Base-by-base conservation (phyloP, 2,113 vertebrate species). In the Dipodomys spectabilis region DNA sequence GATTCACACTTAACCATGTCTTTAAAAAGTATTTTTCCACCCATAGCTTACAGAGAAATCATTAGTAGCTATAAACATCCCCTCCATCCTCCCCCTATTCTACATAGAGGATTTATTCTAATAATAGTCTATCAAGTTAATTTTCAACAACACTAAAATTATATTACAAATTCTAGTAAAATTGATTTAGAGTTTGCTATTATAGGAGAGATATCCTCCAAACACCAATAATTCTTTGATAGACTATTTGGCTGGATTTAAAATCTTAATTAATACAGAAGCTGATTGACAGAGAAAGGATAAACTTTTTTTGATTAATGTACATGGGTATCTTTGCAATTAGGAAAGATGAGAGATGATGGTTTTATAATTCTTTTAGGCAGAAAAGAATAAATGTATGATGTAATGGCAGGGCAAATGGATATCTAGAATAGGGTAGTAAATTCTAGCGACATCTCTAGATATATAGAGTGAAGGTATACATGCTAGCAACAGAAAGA, bases 21-120 rank as follows among this genome's bases (percentile, higher is more conserved):
- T 95, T 92, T 92, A 18, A 81, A 92, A 93, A 95, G 62, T 88
- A 60, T 35, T 91, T 93, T 95, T 93, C 92, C n/a, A 73, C 30
- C 28, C 44, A 27, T 39, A 45, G 32, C 30, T 94, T 85, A 72
- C 44, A 12, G 65, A 72, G n/a, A 92, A 93, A 68, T 23, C 10
- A 80, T 92, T 89, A 92, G 32, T 11, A 79, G 65, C 28, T 39
- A 23, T 71, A 67, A 93, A 82, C 18, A 93, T 62, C 5, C 16
- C 1, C 16, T 69, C 28, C 9, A 20, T 19, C 69, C 57, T 62
- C 57, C 6, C 18, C 11, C 68, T 82, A 83, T 90, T 72, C 16
- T 49, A 65, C 32, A 30, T 7, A 68, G 23, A 75, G 62, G 45
- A 15, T 35, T 87, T 91, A 82, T 68, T 85, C 7, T 90, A 92